phyloP scores from a whole-genome alignment of 2,797 vertebrate species.

The Anguilla megastoma region DNA sequence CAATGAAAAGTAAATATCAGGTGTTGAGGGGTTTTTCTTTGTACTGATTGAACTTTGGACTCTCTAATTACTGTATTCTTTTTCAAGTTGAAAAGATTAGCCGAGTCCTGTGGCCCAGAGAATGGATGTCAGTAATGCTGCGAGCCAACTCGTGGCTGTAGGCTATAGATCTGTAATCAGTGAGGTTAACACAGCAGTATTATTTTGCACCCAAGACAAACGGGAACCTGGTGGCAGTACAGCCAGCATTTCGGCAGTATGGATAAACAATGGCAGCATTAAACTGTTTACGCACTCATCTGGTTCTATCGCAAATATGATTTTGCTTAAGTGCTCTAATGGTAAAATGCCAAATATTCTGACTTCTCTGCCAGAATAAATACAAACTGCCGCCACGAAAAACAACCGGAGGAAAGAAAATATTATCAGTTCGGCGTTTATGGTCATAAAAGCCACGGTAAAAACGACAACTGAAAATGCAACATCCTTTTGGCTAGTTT shows the following conservation, averaged over 20 bases:
- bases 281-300: not conserved
- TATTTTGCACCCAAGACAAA: not conserved
- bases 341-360: constrained; percentile 10
- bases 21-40: not conserved
- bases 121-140: not conserved
- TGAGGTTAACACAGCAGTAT: not conserved
- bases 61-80: not conserved
- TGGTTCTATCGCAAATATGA: not conserved
- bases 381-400: not conserved
- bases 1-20: not conserved
- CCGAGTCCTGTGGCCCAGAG: not conserved
- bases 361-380: not conserved
- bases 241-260: not conserved
- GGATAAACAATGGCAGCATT: not conserved
- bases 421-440: not conserved
- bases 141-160: not conserved
- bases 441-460: not conserved
- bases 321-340: not conserved
- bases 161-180: not conserved
- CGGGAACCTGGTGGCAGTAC: not conserved
- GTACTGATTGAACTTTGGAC: not conserved
- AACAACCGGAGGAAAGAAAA: not conserved
- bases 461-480: not conserved
- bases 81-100: not conserved
- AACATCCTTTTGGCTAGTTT: not conserved